Conservation (phyloP, 1,140 invertebrate species). For the Macrosteles quadrilineatus region DNA sequence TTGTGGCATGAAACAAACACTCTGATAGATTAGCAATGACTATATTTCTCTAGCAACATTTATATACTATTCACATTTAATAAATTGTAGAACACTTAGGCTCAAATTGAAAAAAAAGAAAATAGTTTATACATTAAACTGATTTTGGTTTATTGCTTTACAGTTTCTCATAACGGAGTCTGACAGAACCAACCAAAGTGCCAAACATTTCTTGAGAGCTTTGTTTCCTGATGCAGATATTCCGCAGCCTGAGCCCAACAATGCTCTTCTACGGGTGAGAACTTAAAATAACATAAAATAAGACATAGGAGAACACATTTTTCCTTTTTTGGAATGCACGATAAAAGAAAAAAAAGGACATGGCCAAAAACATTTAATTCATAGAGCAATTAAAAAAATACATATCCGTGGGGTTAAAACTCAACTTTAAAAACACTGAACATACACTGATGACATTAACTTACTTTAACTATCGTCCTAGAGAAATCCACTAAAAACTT, state of each 20-base stretch:
- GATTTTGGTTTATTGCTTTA: neutral
- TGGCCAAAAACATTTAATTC: too few relatives aligned
- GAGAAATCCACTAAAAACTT: neutral
- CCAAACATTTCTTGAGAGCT: neutral
- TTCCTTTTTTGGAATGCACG: too few relatives aligned
- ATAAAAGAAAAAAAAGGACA: too few relatives aligned
- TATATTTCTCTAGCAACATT: too few relatives aligned
- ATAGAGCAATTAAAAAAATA: too few relatives aligned
- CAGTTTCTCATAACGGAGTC: conserved; percentile 18
- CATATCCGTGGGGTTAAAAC: too few relatives aligned
- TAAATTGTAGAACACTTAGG: neutral
- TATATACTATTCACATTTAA: neutral
- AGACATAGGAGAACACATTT: too few relatives aligned
- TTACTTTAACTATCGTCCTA: neutral
- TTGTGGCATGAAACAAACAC: too few relatives aligned
- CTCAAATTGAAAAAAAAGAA: neutral
- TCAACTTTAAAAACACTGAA: neutral
- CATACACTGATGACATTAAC: neutral
- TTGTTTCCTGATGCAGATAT: neutral
- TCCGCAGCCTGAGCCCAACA: neutral
- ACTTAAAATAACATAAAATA: too few relatives aligned
- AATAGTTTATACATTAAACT: neutral
- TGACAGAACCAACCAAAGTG: conserved; percentile 11
- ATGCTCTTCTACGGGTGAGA: neutral
- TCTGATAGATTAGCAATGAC: too few relatives aligned